Conservation (phyloP, 2,888 invertebrate species). For the Melinaea menophilus region DNA sequence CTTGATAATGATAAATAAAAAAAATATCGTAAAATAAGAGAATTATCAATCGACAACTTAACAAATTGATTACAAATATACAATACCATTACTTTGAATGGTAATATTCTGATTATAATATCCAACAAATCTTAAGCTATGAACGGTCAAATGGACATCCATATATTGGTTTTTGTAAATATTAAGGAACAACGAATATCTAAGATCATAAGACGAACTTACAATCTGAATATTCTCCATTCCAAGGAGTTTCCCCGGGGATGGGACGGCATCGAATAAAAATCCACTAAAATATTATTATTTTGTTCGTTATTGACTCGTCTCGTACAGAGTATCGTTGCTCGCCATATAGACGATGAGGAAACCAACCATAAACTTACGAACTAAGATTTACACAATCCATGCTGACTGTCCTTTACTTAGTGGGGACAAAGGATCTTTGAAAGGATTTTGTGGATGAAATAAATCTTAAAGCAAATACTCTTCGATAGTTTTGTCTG, state of each 20-base stretch:
- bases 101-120: no score
- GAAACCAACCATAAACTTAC: slow-evolving; percentile 4
- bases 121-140: neutral
- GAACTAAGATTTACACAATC: slow-evolving; percentile 21
- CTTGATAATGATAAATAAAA: no score
- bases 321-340: neutral
- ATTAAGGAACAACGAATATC: neutral
- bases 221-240: neutral
- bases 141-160: neutral
- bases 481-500: slow-evolving; percentile 47
- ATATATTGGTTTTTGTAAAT: neutral
- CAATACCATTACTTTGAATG: no score
- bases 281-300: slow-evolving; percentile 1
- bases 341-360: neutral
- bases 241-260: neutral
- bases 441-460: slow-evolving; percentile 53
- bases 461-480: slow-evolving; percentile 62
- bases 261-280: neutral
- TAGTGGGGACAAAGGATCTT: slow-evolving; percentile 30
- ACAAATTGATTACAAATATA: no score
- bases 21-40: no score
- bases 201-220: neutral
- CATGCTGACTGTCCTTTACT: slow-evolving; percentile 28
- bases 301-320: neutral
- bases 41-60: no score